Percentiles rank a stretch among this genome's conserved stretches.
These are phyloP conservation scores for Drosophila kambysellisi DNA, from an alignment of 2,888 invertebrate genomes.

Conservation along the genomic window DNA sequence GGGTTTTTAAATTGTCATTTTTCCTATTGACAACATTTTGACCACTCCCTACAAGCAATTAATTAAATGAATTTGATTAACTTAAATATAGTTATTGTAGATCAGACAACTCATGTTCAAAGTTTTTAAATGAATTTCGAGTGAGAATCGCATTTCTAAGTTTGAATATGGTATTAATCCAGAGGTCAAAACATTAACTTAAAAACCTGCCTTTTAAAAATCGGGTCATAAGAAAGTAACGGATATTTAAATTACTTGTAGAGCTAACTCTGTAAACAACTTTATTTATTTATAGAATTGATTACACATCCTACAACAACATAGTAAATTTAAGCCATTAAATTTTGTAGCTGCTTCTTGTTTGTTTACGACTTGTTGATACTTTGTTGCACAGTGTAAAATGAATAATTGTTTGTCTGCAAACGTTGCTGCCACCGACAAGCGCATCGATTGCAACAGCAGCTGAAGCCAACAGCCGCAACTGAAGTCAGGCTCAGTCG, in stretches of 20 bases:
- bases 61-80: background rate
- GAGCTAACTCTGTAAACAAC: background rate
- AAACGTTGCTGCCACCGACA: conserved; percentile 40
- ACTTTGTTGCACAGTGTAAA: conserved; percentile 54
- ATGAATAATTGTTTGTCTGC: conserved; percentile 45
- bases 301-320: background rate
- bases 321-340: background rate
- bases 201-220: background rate
- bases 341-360: background rate
- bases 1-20: background rate
- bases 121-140: background rate
- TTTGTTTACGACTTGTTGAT: background rate
- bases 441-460: conserved; percentile 69
- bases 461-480: conserved; percentile 41
- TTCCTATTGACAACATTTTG: background rate
- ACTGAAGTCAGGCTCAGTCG: conserved; percentile 2
- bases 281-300: background rate
- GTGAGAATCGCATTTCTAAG: background rate
- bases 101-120: background rate
- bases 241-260: background rate
- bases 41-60: background rate
- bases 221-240: background rate
- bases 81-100: background rate
- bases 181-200: background rate
- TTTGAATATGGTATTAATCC: background rate